Conservation (phyloP, 2,113 vertebrate genomes). For the Gymnorhina tibicen region DNA sequence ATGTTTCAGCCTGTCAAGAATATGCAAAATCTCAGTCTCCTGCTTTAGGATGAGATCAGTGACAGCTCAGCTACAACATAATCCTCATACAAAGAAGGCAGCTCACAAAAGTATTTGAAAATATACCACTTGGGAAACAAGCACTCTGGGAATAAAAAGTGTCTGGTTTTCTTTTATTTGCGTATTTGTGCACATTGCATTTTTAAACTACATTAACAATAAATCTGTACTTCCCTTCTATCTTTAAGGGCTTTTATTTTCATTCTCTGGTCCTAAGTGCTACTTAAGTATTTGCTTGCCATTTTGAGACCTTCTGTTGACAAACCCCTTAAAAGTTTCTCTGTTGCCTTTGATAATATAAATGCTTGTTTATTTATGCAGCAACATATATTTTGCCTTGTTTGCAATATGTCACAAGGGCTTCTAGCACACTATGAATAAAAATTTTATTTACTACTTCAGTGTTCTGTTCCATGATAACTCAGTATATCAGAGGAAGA, state of each 20-base stretch:
- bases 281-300: not conserved
- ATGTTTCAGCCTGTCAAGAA: not conserved
- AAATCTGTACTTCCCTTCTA: not conserved
- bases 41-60: not conserved
- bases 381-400: not conserved
- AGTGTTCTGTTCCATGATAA: not conserved
- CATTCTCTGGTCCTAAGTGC: not conserved
- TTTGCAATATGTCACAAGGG: not conserved
- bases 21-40: not conserved
- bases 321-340: not conserved
- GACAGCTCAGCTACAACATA: not conserved
- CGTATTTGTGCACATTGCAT: not conserved
- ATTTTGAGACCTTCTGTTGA: not conserved
- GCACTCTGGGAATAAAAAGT: not conserved
- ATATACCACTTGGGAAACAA: not conserved
- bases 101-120: not conserved
- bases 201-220: not conserved
- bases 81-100: not conserved
- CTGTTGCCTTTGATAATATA: not conserved
- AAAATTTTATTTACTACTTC: not conserved
- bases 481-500: not conserved
- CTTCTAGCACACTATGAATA: not conserved
- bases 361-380: not conserved
- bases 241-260: not conserved
- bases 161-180: not conserved